Conservation (phyloP, 1,140 invertebrate species). For the Drosophila setifemur region DNA sequence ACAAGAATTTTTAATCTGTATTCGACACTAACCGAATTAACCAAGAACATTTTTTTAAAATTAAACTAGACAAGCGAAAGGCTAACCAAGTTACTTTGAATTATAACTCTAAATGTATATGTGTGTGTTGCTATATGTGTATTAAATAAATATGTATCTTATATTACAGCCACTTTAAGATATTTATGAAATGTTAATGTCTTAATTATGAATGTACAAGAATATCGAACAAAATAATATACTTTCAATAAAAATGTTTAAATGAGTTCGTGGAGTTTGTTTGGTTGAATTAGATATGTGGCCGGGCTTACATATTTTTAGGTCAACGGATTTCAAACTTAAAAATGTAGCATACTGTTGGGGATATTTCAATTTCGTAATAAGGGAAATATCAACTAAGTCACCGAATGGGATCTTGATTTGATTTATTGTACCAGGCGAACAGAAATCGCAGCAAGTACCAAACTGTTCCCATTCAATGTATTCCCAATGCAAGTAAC, state of each 20-base stretch:
- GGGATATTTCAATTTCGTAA: too few relatives aligned
- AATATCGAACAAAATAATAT: constrained; percentile 56
- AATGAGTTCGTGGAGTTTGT: not conserved
- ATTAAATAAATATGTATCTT: constrained; percentile 48
- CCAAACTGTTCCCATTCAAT: too few relatives aligned
- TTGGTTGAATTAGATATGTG: not conserved
- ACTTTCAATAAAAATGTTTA: constrained; percentile 68
- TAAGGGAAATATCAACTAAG: too few relatives aligned
- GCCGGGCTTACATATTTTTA: too few relatives aligned
- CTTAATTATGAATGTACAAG: constrained; percentile 60
- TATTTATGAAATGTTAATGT: constrained; percentile 63
- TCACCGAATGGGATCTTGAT: too few relatives aligned
- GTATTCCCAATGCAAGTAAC: too few relatives aligned
- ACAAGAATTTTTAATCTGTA: constrained; percentile 40
- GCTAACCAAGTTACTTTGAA: constrained; percentile 31
- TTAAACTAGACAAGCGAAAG: constrained; percentile 18
- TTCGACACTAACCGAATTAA: constrained; percentile 1
- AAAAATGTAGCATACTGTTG: too few relatives aligned
- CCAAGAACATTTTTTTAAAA: constrained; percentile 26
- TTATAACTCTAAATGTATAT: constrained; percentile 55
- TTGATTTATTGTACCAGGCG: too few relatives aligned
- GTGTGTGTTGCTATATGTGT: constrained; percentile 77
- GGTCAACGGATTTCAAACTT: too few relatives aligned
- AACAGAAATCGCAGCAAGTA: too few relatives aligned
- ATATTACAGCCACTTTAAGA: constrained; percentile 44